Base-by-base conservation (phyloP, 2,888 invertebrate species). In the Andrena camellia region DNA sequence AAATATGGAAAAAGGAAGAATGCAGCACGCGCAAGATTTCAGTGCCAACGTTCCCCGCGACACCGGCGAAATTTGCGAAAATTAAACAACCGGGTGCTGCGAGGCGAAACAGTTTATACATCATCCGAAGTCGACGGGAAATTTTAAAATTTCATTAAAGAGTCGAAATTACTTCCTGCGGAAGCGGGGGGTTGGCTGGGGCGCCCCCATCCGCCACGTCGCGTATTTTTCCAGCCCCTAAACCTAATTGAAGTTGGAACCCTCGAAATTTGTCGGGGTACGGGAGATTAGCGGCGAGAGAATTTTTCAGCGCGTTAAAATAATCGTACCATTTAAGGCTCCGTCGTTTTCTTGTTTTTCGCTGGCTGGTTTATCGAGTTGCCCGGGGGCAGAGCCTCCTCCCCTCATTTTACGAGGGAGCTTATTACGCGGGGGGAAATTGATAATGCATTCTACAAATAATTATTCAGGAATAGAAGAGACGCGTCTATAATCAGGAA, bases 131-230 rank as follows among this genome's bases (percentile, higher is more conserved):
- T 85, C 78, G 72, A 81, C 71, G 73, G 85, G 85, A 90, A 91
- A 92, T 91, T 89, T 88, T 82, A 87, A 91, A 90, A 91, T 90
- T 92, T 85, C 87, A 90, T 92, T 91, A 90, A 89, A 87, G 84
- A 75, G 77, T 86, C 90, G 84, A 88, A 91, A 92, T 92, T 86
- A 88, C 87, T 91, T 91, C 87, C 87, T 72, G 83, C 81, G 87
- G 87, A 90, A 87, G 84, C 64, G 73, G 66, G 68, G 71, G 35
- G 42, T 4, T 72, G 73, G 82, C 72, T 29, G 67, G 68, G 67
- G 42, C 73, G 50, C 54, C 67, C 68, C 80, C 48, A 42, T 8
- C 81, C 76, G 33, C 74, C 13, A 23, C 23, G n/a, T 8, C 48
- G 74, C 79, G 83, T 86, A 86, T 90, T 90, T 90, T 89, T 89